Conservation (phyloP, 2,113 vertebrate species). For the Tor tambroides region DNA sequence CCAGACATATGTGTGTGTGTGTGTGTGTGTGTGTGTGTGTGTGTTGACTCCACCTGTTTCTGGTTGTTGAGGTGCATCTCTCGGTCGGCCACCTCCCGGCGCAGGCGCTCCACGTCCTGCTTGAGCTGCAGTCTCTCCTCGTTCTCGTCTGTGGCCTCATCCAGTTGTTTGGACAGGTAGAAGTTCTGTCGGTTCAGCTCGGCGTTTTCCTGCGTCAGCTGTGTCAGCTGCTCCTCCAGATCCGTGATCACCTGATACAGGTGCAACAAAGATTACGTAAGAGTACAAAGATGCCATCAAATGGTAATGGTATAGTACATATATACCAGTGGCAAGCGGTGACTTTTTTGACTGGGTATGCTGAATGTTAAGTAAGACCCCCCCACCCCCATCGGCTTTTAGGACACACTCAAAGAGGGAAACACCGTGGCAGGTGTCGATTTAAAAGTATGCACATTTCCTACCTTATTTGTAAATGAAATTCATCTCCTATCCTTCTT, state of each 20-base stretch:
- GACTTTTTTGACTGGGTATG: too few relatives aligned
- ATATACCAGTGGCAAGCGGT: too few relatives aligned
- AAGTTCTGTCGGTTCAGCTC: slow-evolving; percentile 98
- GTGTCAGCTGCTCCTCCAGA: slow-evolving; percentile 94
- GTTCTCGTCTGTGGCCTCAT: slow-evolving; percentile 86
- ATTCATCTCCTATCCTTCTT: too few relatives aligned
- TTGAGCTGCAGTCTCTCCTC: slow-evolving; percentile 87
- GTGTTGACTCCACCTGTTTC: not conserved
- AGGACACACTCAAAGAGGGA: too few relatives aligned
- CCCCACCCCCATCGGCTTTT: too few relatives aligned
- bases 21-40: slow-evolving; percentile 1
- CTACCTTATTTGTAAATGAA: too few relatives aligned
- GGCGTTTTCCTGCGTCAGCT: slow-evolving; percentile 92
- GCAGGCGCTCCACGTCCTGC: slow-evolving; percentile 89
- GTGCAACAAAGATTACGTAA: not conserved
- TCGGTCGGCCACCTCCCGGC: slow-evolving; percentile 92
- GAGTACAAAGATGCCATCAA: too few relatives aligned
- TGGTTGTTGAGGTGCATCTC: slow-evolving; percentile 99
- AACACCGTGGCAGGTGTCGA: too few relatives aligned
- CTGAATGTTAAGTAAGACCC: too few relatives aligned
- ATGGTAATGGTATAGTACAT: too few relatives aligned
- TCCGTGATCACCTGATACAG: slow-evolving; percentile 91
- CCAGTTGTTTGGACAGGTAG: slow-evolving; percentile 92
- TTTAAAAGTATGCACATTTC: too few relatives aligned
- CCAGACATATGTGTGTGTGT: too few relatives aligned